Base-by-base conservation (phyloP, 1,140 invertebrate genomes). In the Caerostris extrusa region DNA sequence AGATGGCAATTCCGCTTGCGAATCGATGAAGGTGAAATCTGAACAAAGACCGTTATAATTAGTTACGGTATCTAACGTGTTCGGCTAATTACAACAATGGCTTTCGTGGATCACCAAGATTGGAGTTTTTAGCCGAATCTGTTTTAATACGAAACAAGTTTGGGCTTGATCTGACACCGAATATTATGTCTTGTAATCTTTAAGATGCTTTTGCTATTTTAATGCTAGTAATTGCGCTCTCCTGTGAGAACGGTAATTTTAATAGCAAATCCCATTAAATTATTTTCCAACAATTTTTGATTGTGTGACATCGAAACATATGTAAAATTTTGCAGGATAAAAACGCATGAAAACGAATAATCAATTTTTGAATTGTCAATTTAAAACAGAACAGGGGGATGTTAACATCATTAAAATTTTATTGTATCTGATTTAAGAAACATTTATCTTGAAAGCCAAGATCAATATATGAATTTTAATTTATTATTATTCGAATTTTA, bases 41-140 rank as follows among this genome's bases (percentile, higher is more conserved):
- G 56, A 82, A 55, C 67, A 82, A 91, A 91, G 58, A 57, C 10
- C 58, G 83, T 60, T 85, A 81, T 91, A 91, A 91, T 91, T 81
- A 91, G 90, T 91, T 91, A 81, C 90, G 57, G 77, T 55, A 14
- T 57, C 58, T 91, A 91, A 91, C 90, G 50, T 91, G 90, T 91
- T 67, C 69, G 8, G 50, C 34, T 77, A 69, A 90, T 71, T 71
- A 67, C 19, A 90, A 90, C 88, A 69, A 57, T 57, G 85, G 34
- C 85, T 64, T 34, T 12, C 71, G 53, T 10, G 50, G 71, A 34
- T 34, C 71, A 14, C 50, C 8, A 53, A 53, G 71, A 17, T 53
- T 19, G 8, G 10, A 77, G 34, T 77, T 77, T 77, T 77, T 77
- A 77, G 71, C 19, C 19, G 34, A 67, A 67, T 67, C 17, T 67